These are phyloP conservation scores for Sturnira hondurensis DNA, from an alignment of 2,113 vertebrate species.

Conservation along the genomic window DNA sequence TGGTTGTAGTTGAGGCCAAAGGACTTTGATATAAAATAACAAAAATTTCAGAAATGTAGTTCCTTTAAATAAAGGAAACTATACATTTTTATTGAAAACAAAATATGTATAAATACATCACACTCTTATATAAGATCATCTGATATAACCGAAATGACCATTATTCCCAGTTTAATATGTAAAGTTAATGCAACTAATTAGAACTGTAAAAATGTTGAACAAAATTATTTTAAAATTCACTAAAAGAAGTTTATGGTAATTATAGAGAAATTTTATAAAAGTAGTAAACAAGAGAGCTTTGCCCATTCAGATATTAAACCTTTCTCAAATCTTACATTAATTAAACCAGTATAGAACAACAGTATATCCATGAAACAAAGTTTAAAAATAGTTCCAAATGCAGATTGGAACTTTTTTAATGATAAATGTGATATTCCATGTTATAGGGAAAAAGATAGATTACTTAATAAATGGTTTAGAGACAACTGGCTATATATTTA, in stretches of 20 bases:
- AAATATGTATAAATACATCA: not conserved
- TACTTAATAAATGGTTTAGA: not conserved
- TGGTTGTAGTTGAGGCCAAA: not conserved
- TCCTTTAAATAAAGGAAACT: not conserved
- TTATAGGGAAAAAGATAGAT: not conserved
- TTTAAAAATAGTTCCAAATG: not conserved
- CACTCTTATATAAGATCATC: not conserved
- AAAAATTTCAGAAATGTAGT: not conserved
- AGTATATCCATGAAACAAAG: not conserved
- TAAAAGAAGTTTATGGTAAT: not conserved
- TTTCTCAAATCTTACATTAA: not conserved
- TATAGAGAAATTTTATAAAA: conserved; percentile 4
- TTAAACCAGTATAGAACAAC: not conserved
- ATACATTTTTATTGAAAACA: not conserved
- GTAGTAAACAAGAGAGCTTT: not conserved
- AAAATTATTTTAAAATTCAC: conserved; percentile 24
- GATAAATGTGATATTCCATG: not conserved
- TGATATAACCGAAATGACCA: conserved; percentile 40
- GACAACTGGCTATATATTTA: not conserved
- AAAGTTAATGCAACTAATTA: conserved; percentile 3
- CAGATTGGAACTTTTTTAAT: not conserved
- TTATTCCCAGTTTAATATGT: not conserved
- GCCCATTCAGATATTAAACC: not conserved
- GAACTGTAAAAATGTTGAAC: not conserved
- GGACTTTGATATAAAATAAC: not conserved